These are phyloP conservation scores for Agrotis exclamationis DNA, from an alignment of 2,888 invertebrate genomes.

Conservation along the genomic window DNA sequence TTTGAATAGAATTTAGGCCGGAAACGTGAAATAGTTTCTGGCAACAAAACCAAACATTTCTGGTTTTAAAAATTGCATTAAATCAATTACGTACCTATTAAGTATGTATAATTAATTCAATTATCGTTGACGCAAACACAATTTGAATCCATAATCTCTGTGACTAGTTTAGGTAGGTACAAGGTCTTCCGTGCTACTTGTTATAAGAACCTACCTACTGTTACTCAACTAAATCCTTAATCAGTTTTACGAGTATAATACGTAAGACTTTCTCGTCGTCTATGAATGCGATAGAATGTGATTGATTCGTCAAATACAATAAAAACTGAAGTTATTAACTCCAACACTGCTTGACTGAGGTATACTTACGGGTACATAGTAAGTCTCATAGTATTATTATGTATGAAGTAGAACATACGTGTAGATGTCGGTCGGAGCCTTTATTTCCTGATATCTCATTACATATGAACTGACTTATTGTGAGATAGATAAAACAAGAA, in stretches of 20 bases:
- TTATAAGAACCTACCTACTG: background rate
- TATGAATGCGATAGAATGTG: conserved; percentile 16
- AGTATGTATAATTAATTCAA: conserved; percentile 5
- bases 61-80: too few relatives aligned
- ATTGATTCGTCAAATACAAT: conserved; percentile 36
- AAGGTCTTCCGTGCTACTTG: conserved; percentile 6
- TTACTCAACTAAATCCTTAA: conserved; percentile 1
- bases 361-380: background rate
- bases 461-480: background rate
- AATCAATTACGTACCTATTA: too few relatives aligned
- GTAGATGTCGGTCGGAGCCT: background rate
- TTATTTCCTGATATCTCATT: background rate
- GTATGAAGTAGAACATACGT: background rate
- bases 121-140: conserved; percentile 5
- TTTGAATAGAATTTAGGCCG: too few relatives aligned
- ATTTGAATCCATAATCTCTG: conserved; percentile 13
- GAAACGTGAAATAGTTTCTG: background rate
- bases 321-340: conserved; percentile 18
- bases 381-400: too few relatives aligned
- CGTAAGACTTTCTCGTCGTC: conserved; percentile 5
- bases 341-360: background rate
- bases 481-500: background rate
- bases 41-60: background rate
- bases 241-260: background rate
- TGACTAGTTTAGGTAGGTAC: background rate